Evolutionary conservation across 1,140 invertebrate species (phyloP).

Genomic region (Caenorhabditis remanei): DNA sequence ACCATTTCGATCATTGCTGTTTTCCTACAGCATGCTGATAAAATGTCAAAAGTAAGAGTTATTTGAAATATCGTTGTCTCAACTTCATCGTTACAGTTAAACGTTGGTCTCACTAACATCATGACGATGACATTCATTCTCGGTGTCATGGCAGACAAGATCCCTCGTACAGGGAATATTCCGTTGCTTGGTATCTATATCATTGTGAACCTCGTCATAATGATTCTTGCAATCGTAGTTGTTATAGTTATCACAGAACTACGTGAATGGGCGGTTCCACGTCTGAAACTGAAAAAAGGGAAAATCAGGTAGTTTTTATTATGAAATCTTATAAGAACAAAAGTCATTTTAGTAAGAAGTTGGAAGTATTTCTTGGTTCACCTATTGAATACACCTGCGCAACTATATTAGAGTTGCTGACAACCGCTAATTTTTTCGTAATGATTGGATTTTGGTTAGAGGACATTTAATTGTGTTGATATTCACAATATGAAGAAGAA

Average conservation of each 20-base stretch:
- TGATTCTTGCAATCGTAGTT: neutral
- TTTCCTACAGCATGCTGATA: neutral
- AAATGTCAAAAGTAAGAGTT: neutral
- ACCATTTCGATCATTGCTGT: neutral
- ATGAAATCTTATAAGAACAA: too few species aligned
- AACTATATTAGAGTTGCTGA: neutral
- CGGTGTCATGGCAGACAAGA: neutral
- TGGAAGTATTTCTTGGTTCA: slow-evolving; percentile 16
- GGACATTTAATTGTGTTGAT: neutral
- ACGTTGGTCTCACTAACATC: slow-evolving; percentile 12
- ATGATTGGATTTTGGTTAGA: slow-evolving; percentile 50
- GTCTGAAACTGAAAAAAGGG: neutral
- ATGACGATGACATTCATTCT: slow-evolving; percentile 39
- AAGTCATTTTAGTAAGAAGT: neutral
- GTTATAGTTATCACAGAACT: neutral
- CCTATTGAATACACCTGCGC: slow-evolving; percentile 42
- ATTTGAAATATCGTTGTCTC: too few species aligned
- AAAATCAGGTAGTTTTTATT: neutral
- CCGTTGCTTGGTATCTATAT: slow-evolving; percentile 28
- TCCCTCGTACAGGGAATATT: neutral
- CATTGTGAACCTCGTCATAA: slow-evolving; percentile 19
- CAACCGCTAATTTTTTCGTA: slow-evolving; percentile 45
- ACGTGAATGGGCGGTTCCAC: neutral
- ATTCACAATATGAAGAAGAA: neutral
- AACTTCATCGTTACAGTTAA: neutral